These are phyloP conservation scores for Phragmatobia fuliginosa DNA, from an alignment of 2,888 invertebrate species.

Conservation along the genomic window DNA sequence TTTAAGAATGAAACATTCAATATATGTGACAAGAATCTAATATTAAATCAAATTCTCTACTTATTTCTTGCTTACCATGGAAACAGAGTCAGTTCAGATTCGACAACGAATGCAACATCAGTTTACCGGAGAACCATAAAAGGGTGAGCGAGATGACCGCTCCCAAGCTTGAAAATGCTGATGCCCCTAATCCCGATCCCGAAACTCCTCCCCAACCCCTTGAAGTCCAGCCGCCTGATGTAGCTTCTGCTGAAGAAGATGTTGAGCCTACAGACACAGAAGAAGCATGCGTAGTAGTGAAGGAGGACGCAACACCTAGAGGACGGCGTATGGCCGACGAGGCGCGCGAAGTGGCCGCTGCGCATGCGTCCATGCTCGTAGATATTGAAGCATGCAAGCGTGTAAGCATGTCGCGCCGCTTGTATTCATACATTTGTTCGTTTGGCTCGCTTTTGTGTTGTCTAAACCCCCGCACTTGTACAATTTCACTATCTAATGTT, in stretches of 20 bases:
- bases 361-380: conserved; percentile 85
- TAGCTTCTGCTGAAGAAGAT: conserved; percentile 71
- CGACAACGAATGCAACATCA: conserved; percentile 99
- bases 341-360: conserved; percentile 82
- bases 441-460: conserved; percentile 50
- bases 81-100: conserved; percentile 99
- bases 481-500: conserved; percentile 49
- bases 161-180: conserved; percentile 77
- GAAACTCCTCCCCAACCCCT: conserved; percentile 59
- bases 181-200: conserved; percentile 58
- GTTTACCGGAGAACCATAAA: conserved; percentile 99
- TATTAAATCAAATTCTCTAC: conserved; percentile 43
- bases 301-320: conserved; percentile 79
- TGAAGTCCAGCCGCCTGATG: conserved; percentile 59
- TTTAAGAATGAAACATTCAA: not conserved
- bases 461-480: conserved; percentile 37
- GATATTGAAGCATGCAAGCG: conserved; percentile 89
- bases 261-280: conserved; percentile 63
- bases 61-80: conserved; percentile 76
- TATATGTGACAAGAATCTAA: conserved; percentile 4
- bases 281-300: conserved; percentile 82
- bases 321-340: conserved; percentile 81
- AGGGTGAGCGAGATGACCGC: conserved; percentile 93
- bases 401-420: conserved; percentile 89
- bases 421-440: conserved; percentile 68